phyloP scores from a whole-genome alignment of 2,888 invertebrate species.

The Lycophotia porphyrea region DNA sequence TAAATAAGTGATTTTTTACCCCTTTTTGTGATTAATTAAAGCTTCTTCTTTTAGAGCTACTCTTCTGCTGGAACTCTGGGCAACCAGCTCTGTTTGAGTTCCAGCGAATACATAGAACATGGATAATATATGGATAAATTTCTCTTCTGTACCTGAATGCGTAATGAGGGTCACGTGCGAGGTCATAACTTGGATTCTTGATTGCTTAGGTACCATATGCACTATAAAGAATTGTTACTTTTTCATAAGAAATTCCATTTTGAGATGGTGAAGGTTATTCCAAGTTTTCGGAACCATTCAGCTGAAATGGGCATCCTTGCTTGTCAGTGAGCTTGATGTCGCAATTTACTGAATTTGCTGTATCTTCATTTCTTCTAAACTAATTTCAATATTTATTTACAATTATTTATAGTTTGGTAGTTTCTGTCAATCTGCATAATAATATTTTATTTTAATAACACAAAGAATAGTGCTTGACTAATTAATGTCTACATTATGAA shows the following conservation, averaged over 20 bases:
- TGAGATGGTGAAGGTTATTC: background rate
- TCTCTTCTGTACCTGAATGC: constrained; percentile 46
- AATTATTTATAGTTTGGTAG: background rate
- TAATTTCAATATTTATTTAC: background rate
- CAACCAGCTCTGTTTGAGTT: constrained; percentile 9
- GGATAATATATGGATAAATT: constrained; percentile 15
- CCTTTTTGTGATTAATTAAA: constrained; percentile 27
- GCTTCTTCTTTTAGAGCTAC: constrained; percentile 40
- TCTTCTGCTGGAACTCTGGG: constrained; percentile 14
- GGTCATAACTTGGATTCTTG: constrained; percentile 30
- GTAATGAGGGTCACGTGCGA: constrained; percentile 36
- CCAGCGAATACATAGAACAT: constrained; percentile 6
- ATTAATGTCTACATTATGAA: too few species aligned
- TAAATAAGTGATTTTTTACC: background rate
- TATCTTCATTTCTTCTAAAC: constrained; percentile 2
- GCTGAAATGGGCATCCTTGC: background rate
- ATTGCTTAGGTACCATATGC: constrained; percentile 19
- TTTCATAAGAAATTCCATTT: background rate
- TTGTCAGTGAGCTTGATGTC: background rate
- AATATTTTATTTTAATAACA: too few species aligned
- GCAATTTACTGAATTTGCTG: background rate
- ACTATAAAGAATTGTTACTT: constrained; percentile 11
- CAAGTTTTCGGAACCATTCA: background rate
- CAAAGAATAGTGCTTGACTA: too few species aligned
- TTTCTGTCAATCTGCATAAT: background rate